These are phyloP conservation scores for Drosophila takahashii DNA, from an alignment of 1,140 invertebrate species.

Conservation along the genomic window DNA sequence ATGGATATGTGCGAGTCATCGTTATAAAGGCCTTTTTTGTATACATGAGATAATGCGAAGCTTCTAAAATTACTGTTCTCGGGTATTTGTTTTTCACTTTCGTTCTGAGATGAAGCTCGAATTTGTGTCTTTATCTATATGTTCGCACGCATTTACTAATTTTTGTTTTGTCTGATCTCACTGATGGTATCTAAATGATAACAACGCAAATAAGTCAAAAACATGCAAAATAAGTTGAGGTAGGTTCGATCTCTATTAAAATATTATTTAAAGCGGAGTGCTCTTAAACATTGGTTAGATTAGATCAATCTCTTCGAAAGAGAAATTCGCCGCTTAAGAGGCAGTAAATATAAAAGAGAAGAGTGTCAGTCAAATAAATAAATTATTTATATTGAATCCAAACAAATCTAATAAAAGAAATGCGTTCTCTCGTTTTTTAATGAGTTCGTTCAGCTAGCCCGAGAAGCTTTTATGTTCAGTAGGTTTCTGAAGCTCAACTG, in stretches of 20 bases:
- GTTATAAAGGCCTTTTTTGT: background rate
- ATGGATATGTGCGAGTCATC: background rate
- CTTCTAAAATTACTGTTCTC: background rate
- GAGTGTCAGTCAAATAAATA: background rate
- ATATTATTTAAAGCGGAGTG: too few species aligned
- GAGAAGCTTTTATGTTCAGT: slow-evolving; percentile 1
- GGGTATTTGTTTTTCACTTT: too few species aligned
- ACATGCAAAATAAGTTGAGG: slow-evolving; percentile 2
- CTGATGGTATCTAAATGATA: too few species aligned
- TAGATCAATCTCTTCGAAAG: too few species aligned
- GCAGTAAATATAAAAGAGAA: background rate
- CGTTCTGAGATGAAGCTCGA: too few species aligned
- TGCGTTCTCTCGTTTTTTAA: background rate
- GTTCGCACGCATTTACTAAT: too few species aligned
- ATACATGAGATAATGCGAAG: too few species aligned
- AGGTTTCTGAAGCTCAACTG: background rate
- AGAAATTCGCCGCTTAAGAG: background rate
- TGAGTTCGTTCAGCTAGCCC: background rate
- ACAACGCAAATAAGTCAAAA: too few species aligned
- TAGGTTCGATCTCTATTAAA: background rate
- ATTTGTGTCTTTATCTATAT: too few species aligned
- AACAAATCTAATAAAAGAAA: background rate
- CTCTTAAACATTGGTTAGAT: background rate
- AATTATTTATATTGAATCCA: background rate
- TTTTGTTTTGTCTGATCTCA: too few species aligned